Evolutionary conservation across 2,797 vertebrate genomes (phyloP).

Genomic region (Miichthys miiuy): DNA sequence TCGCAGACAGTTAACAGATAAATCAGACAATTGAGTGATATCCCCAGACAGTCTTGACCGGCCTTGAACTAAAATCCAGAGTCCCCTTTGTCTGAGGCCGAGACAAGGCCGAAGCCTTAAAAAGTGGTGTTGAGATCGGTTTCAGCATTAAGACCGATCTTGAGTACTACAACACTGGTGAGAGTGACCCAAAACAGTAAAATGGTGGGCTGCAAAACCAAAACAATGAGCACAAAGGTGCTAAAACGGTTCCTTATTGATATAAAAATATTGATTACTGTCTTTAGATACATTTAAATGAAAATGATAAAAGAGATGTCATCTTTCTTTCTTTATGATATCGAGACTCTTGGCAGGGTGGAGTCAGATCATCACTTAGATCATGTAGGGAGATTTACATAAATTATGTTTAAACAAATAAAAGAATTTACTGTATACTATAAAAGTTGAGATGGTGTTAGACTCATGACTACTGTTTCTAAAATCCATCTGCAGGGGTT

Average conservation of each 20-base stretch:
- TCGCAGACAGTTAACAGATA: too few species aligned
- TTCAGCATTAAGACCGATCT: too few species aligned
- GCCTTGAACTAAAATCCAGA: too few species aligned
- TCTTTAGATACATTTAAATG: neutral
- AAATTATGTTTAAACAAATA: neutral
- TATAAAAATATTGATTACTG: neutral
- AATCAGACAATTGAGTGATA: too few species aligned
- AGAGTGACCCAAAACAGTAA: neutral
- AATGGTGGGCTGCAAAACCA: neutral
- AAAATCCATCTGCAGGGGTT: neutral
- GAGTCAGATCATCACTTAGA: neutral
- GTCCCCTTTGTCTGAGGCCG: too few species aligned
- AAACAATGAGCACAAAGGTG: neutral
- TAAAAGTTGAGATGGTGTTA: too few species aligned
- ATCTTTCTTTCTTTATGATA: too few species aligned
- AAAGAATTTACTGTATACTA: neutral
- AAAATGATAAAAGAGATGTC: neutral
- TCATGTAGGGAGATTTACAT: neutral
- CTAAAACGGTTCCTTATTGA: neutral
- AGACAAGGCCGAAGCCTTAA: too few species aligned
- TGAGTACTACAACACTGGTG: too few species aligned
- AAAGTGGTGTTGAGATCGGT: too few species aligned
- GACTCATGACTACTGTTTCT: neutral
- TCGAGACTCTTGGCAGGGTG: neutral
- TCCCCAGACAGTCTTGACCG: too few species aligned